These are phyloP conservation scores for Pseudolaguvia tuberculata DNA, from an alignment of 2,113 vertebrate species.

Conservation along the genomic window DNA sequence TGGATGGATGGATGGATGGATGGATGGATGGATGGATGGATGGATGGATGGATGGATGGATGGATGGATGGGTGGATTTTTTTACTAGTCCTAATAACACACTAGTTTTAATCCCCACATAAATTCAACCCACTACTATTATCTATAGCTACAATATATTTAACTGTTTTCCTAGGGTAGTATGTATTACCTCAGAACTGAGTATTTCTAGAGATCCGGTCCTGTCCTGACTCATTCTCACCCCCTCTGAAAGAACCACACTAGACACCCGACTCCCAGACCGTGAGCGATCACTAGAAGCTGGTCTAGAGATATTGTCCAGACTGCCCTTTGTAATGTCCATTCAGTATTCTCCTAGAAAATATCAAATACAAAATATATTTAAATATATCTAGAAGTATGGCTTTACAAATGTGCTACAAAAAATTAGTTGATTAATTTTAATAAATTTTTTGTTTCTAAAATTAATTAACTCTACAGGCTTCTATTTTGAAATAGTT, in stretches of 20 bases:
- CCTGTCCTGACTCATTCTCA: constrained; percentile 43
- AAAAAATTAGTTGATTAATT: background rate
- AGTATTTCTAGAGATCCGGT: constrained; percentile 67
- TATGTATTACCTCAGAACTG: constrained; percentile 68
- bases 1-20: too few species aligned
- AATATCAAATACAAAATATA: background rate
- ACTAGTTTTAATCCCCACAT: background rate
- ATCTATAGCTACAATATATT: background rate
- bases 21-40: too few species aligned
- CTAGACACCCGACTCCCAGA: constrained; percentile 62
- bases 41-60: too few species aligned
- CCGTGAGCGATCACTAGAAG: constrained; percentile 61
- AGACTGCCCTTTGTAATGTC: constrained; percentile 72
- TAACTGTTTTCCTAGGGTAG: background rate
- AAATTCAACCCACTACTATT: background rate
- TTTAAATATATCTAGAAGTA: too few species aligned
- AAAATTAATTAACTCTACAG: too few species aligned
- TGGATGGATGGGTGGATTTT: too few species aligned
- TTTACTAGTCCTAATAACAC: too few species aligned
- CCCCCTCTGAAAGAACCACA: constrained; percentile 45
- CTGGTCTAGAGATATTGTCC: constrained; percentile 74
- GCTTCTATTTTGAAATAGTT: too few species aligned
- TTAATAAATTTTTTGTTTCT: too few species aligned
- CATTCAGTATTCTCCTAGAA: constrained; percentile 59
- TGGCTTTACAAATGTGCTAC: background rate